Percentiles rank a stretch among this genome's conserved stretches.
Conservation (phyloP, 1,140 invertebrate species). For the Matsumurasca onukii region DNA sequence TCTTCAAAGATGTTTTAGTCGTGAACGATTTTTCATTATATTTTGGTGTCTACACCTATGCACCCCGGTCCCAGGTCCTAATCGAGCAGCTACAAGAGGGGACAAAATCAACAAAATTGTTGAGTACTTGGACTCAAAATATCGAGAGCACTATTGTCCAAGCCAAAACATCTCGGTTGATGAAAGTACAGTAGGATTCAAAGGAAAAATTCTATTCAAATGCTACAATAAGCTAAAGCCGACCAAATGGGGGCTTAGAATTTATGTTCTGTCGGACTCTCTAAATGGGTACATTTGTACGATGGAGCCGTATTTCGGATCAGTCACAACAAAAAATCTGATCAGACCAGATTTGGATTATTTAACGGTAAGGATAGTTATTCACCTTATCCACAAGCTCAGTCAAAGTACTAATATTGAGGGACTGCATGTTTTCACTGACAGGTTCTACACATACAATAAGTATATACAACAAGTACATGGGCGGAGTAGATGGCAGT, state of each 20-base stretch:
- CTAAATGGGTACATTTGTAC: constrained; percentile 19
- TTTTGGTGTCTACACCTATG: constrained; percentile 18
- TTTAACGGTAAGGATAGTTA: constrained; percentile 15
- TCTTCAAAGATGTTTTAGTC: constrained; percentile 12
- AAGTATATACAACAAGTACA: neutral
- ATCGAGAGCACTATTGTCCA: constrained; percentile 1
- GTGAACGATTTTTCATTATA: neutral
- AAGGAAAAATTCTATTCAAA: constrained; percentile 26
- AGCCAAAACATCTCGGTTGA: constrained; percentile 3
- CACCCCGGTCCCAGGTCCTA: neutral
- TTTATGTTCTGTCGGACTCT: constrained; percentile 20
- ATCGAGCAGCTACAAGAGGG: neutral
- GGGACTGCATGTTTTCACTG: constrained; percentile 22
- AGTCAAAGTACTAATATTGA: neutral
- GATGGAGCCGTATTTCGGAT: constrained; percentile 4
- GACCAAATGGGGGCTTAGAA: constrained; percentile 24
- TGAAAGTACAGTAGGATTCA: constrained; percentile 28
- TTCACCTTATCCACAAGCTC: neutral
- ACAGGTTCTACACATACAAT: constrained; percentile 18
- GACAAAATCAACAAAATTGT: neutral
- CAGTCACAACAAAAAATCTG: neutral
- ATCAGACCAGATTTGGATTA: neutral
- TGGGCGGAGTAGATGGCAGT: constrained; percentile 6
- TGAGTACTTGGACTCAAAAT: neutral
- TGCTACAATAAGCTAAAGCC: constrained; percentile 26